These are phyloP conservation scores for Pectinophora gossypiella DNA, from an alignment of 1,140 invertebrate genomes.

Conservation along the genomic window DNA sequence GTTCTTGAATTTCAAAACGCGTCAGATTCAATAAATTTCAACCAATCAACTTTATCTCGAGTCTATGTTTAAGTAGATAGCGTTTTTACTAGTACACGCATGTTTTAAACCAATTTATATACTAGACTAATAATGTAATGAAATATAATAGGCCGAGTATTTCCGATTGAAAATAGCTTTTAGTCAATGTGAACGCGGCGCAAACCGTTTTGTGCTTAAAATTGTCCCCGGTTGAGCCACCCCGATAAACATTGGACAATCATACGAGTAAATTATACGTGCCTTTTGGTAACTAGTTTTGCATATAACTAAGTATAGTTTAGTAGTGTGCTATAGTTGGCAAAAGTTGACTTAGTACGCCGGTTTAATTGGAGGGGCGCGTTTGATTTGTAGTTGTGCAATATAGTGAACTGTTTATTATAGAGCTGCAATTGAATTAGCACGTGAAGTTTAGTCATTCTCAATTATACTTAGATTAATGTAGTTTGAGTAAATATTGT, in stretches of 20 bases:
- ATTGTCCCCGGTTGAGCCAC: neutral
- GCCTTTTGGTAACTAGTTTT: constrained; percentile 48
- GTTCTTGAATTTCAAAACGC: no score
- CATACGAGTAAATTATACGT: constrained; percentile 40
- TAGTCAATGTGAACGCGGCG: no score
- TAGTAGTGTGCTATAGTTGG: neutral
- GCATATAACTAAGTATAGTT: constrained; percentile 32
- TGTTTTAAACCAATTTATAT: no score
- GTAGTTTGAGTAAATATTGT: no score
- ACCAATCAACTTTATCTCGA: no score
- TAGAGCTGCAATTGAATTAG: neutral
- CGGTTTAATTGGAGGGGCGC: constrained; percentile 66
- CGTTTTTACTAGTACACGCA: no score
- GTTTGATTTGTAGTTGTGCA: constrained; percentile 47
- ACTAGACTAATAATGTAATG: no score
- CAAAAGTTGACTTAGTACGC: constrained; percentile 55
- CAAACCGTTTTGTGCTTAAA: neutral
- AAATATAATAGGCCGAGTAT: no score
- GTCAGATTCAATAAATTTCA: no score
- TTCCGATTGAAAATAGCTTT: no score
- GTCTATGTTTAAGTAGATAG: no score
- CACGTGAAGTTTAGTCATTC: neutral
- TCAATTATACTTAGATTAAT: no score
- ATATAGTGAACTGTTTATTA: neutral
- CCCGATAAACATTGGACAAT: constrained; percentile 29